A percentile compares a stretch with the other conserved stretches of the same genome.
These are phyloP conservation scores for Toxonevra muliebris DNA, from an alignment of 2,888 invertebrate genomes.

Conservation along the genomic window DNA sequence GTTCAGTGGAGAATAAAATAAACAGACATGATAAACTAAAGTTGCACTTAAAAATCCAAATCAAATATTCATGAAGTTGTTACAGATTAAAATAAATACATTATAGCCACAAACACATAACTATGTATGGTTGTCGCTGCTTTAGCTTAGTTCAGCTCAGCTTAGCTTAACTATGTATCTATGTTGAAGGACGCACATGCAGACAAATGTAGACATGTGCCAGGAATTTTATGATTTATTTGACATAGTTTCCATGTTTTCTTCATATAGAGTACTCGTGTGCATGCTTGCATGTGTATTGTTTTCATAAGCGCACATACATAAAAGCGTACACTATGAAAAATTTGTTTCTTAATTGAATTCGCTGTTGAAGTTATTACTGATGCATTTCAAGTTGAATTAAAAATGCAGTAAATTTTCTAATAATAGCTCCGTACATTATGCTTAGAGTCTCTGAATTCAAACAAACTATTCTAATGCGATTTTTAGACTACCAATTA, in stretches of 20 bases:
- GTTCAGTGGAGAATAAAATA: no score
- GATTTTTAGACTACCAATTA: no score
- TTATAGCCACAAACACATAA: no score
- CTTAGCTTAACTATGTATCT: no score
- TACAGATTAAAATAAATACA: slow-evolving; percentile 3
- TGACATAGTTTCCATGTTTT: slow-evolving; percentile 45
- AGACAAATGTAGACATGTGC: slow-evolving; percentile 24
- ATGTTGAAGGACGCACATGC: slow-evolving; percentile 28
- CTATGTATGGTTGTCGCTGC: no score
- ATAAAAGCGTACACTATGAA: not conserved
- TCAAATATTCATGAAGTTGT: slow-evolving; percentile 39
- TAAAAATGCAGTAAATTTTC: no score
- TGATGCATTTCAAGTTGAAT: not conserved
- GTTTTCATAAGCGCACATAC: not conserved
- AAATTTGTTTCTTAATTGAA: no score
- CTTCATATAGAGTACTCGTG: not conserved
- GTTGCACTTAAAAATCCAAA: slow-evolving; percentile 3
- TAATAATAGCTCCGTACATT: no score
- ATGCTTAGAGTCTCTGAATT: no score
- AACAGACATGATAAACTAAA: no score
- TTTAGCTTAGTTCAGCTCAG: not conserved
- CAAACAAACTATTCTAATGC: no score
- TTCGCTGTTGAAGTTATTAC: no score
- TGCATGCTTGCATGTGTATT: not conserved
- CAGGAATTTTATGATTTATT: slow-evolving; percentile 57